Evolutionary conservation across 2,888 invertebrate species (phyloP).

Genomic region (Hipparchia sbordonii): DNA sequence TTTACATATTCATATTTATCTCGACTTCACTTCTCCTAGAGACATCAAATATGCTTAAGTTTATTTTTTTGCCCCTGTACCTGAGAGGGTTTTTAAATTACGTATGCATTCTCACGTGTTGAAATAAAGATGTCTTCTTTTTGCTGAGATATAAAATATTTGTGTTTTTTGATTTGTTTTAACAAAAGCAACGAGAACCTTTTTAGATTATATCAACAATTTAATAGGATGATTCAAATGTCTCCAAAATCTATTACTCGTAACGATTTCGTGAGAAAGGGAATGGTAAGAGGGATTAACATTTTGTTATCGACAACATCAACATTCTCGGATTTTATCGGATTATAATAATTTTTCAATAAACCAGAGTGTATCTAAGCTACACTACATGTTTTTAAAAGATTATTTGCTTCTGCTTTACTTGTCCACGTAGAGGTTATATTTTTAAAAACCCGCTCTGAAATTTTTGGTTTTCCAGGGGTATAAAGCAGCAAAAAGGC

Average conservation of each 20-base stretch:
- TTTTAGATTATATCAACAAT: slow-evolving; percentile 32
- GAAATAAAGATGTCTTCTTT: slow-evolving; percentile 18
- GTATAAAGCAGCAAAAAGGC: too few relatives aligned
- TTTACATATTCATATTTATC: slow-evolving; percentile 32
- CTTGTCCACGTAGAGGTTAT: too few relatives aligned
- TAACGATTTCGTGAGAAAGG: slow-evolving; percentile 33
- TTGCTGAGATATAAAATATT: slow-evolving; percentile 12
- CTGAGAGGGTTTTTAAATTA: slow-evolving; percentile 16
- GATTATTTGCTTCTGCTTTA: too few relatives aligned
- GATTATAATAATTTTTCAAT: slow-evolving; percentile 23
- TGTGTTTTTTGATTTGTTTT: slow-evolving; percentile 5
- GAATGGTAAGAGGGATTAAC: slow-evolving; percentile 32
- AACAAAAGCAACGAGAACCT: slow-evolving; percentile 7
- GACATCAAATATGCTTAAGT: slow-evolving; percentile 19
- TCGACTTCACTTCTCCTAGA: slow-evolving; percentile 21
- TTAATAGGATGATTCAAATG: slow-evolving; percentile 26
- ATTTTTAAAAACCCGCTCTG: too few relatives aligned
- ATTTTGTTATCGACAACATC: slow-evolving; percentile 31
- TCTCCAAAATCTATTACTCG: slow-evolving; percentile 29
- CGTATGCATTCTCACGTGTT: slow-evolving; percentile 31
- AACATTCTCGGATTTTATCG: slow-evolving; percentile 30
- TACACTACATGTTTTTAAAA: too few relatives aligned
- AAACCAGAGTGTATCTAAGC: not conserved
- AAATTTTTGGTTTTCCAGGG: not conserved
- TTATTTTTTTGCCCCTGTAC: slow-evolving; percentile 25